Conservation (phyloP, 2,888 invertebrate species). For the Bellardia bayeri region DNA sequence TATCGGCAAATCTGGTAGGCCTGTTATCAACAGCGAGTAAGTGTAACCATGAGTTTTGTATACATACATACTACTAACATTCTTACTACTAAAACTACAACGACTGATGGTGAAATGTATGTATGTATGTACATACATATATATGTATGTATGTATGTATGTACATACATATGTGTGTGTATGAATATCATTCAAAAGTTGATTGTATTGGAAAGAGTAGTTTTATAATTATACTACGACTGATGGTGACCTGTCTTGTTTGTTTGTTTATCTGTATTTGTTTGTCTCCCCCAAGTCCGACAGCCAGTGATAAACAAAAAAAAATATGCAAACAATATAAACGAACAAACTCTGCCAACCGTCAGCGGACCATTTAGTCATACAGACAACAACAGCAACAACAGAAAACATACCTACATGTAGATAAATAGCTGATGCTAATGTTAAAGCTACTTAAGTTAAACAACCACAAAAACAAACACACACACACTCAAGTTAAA, state of each 20-base stretch:
- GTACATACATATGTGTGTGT: no score
- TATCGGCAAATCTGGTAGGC: no score
- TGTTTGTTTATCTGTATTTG: constrained; percentile 38
- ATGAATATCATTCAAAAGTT: no score
- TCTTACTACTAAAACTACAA: not conserved
- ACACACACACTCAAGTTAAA: constrained; percentile 31
- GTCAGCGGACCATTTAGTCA: constrained; percentile 7
- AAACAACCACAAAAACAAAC: not conserved
- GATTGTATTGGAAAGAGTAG: no score
- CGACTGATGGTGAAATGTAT: no score
- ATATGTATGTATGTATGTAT: no score
- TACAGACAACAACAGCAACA: not conserved
- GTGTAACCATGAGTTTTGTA: not conserved
- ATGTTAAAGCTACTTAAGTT: constrained; percentile 23
- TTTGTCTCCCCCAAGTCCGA: constrained; percentile 25
- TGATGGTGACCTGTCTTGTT: constrained; percentile 45
- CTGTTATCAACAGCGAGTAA: no score
- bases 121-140: no score
- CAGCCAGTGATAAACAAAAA: not conserved
- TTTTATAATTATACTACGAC: not conserved
- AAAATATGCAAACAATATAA: constrained; percentile 7
- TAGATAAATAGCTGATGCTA: constrained; percentile 3
- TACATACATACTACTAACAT: not conserved
- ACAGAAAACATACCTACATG: constrained; percentile 21
- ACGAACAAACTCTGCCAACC: not conserved